Base-by-base conservation (phyloP, 2,888 invertebrate species). In the Crossocerus cetratus region DNA sequence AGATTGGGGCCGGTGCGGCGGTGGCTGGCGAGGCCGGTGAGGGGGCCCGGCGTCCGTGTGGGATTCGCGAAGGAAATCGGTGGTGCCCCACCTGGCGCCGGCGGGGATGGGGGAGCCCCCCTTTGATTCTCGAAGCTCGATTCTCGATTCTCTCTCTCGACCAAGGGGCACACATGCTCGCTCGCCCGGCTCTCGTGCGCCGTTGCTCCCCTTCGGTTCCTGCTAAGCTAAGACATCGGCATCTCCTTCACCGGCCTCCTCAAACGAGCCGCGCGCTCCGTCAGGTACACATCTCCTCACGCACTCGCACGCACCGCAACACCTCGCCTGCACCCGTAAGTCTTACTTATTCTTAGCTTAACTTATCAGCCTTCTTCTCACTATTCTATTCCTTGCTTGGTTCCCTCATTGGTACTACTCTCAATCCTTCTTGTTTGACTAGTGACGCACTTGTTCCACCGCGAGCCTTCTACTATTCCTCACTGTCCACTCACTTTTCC, bases 261-360 rank as follows among this genome's bases (percentile, higher is more conserved):
- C 90, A 90, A 90, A 90, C 90, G 89, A 87, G 89, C 86, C 87
- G 88, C 87, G 90, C 85, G 87, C 89, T 86, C 87, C 89, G 89
- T 80, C 84, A 86, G 83, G 86, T 84, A 88, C 87, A 87, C 89
- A 88, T 89, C 90, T 86, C 82, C 72, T 68, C 76, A 73, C 81
- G 78, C 80, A 70, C 64, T 73, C 66, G 72, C 61, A 60, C 74
- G 69, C 66, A 66, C 65, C 49, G 32, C 74, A 32, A 49, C 55
- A 20, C 43, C 42, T 57, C 13, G 16, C 8, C 11, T 11, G 54
- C 32, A 18, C 42, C 4, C 53, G 43, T n/a, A 72, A 32, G 54
- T 65, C 54, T 22, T 8, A 42, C 21, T n/a, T 1, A 49, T 8
- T 23, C 21, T n/a, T 1, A 49, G 16, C 13, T 32, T 32, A 32